Percentiles rank a stretch among this genome's conserved stretches.
Evolutionary conservation across 1,140 invertebrate genomes (phyloP).

Genomic region (Pseudoatta argentina): DNA sequence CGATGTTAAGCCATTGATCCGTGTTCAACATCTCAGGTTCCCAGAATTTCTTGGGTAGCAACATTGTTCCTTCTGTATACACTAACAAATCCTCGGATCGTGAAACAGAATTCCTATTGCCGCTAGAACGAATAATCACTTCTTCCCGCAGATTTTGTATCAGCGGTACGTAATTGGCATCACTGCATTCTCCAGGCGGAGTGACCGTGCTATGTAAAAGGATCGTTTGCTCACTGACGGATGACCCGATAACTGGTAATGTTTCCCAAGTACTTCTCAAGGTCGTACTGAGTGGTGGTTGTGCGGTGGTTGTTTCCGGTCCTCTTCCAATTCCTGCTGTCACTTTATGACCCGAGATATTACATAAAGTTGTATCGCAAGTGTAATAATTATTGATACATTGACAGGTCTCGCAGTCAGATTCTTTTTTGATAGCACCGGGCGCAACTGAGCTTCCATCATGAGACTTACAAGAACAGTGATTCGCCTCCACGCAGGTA

Average conservation of each 20-base stretch:
- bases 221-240: slow-evolving; percentile 61
- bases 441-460: slow-evolving; percentile 89
- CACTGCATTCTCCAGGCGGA: slow-evolving; percentile 86
- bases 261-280: neutral
- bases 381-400: slow-evolving; percentile 92
- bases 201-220: slow-evolving; percentile 85
- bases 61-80: slow-evolving; percentile 68
- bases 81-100: slow-evolving; percentile 86
- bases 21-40: slow-evolving; percentile 84
- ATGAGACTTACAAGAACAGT: slow-evolving; percentile 90
- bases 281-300: neutral
- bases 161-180: slow-evolving; percentile 81
- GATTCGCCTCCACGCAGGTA: slow-evolving; percentile 89
- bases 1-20: slow-evolving; percentile 88
- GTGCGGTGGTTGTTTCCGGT: neutral
- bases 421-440: slow-evolving; percentile 87
- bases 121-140: slow-evolving; percentile 88
- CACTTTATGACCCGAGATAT: slow-evolving; percentile 5
- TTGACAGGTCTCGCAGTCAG: slow-evolving; percentile 90
- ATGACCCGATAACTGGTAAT: neutral
- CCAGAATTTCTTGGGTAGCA: slow-evolving; percentile 85
- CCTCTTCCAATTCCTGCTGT: neutral
- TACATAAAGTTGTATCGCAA: slow-evolving; percentile 88
- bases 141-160: slow-evolving; percentile 75
- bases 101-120: slow-evolving; percentile 84